phyloP scores from a whole-genome alignment of 1,140 invertebrate species.

The Acromyrmex echinatior region DNA sequence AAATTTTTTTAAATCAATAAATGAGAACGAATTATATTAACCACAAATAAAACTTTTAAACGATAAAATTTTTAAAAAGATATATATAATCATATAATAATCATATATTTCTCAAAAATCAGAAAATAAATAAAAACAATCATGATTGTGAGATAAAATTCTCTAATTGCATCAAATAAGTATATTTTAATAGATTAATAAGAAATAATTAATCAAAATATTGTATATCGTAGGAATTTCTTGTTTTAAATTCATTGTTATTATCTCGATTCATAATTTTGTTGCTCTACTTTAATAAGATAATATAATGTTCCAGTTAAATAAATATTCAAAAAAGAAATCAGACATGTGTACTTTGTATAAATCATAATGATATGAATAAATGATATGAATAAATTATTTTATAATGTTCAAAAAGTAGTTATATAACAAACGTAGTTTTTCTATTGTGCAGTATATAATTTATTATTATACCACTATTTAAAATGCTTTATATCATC shows the following conservation, averaged over 20 bases:
- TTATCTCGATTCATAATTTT: not conserved
- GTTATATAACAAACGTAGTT: no score
- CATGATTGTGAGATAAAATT: no score
- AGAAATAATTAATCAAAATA: not conserved
- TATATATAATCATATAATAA: no score
- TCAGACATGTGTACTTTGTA: not conserved
- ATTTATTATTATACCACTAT: not conserved
- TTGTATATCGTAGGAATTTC: not conserved
- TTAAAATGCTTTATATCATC: not conserved
- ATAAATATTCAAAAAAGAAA: not conserved
- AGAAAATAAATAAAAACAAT: no score
- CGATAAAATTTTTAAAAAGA: no score
- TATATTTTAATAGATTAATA: not conserved
- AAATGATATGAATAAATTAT: not conserved
- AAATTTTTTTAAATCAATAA: no score
- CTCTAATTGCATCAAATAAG: no score
- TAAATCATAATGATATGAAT: not conserved
- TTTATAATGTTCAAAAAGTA: not conserved
- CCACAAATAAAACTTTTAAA: no score
- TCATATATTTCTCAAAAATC: no score
- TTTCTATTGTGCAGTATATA: no score
- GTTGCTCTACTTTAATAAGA: not conserved
- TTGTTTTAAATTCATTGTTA: not conserved
- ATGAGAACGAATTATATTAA: no score
- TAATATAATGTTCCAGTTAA: not conserved